phyloP scores from a whole-genome alignment of 2,888 invertebrate genomes.

The Pristionchus japonicus region DNA sequence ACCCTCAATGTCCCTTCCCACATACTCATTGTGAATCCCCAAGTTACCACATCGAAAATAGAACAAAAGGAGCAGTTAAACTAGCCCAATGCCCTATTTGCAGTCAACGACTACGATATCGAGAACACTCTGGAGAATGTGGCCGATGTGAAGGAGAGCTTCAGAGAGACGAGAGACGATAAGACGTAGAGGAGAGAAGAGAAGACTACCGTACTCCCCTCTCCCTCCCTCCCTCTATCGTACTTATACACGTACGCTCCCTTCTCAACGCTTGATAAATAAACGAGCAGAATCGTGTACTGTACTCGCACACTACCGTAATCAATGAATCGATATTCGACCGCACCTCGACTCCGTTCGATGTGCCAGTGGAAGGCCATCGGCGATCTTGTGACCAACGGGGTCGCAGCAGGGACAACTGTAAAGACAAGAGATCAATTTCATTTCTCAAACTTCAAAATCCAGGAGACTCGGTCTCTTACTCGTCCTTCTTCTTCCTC shows the following conservation, averaged over 20 bases:
- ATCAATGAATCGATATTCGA: neutral
- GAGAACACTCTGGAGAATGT: slow-evolving; percentile 65
- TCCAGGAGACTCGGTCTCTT: neutral
- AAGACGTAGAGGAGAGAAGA: slow-evolving; percentile 15
- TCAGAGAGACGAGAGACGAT: slow-evolving; percentile 2
- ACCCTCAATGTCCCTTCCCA: too few relatives aligned
- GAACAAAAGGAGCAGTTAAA: too few relatives aligned
- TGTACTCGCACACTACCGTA: neutral
- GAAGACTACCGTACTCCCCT: slow-evolving; percentile 11
- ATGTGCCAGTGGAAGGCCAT: slow-evolving; percentile 88
- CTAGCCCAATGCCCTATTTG: slow-evolving; percentile 44
- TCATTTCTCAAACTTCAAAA: too few relatives aligned
- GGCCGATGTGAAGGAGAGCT: slow-evolving; percentile 36
- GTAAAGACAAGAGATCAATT: slow-evolving; percentile 36
- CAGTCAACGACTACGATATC: slow-evolving; percentile 61
- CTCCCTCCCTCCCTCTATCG: neutral
- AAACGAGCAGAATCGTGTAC: slow-evolving; percentile 31
- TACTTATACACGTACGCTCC: neutral
- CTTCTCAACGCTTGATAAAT: slow-evolving; percentile 33
- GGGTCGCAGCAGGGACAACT: slow-evolving; percentile 69
- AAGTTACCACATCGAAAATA: too few relatives aligned
- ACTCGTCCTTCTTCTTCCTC: slow-evolving; percentile 34
- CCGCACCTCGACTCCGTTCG: slow-evolving; percentile 91
- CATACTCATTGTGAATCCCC: too few relatives aligned
- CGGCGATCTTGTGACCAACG: slow-evolving; percentile 86